Evolutionary conservation across 1,140 invertebrate genomes (phyloP).

Genomic region (Ectropis grisescens): DNA sequence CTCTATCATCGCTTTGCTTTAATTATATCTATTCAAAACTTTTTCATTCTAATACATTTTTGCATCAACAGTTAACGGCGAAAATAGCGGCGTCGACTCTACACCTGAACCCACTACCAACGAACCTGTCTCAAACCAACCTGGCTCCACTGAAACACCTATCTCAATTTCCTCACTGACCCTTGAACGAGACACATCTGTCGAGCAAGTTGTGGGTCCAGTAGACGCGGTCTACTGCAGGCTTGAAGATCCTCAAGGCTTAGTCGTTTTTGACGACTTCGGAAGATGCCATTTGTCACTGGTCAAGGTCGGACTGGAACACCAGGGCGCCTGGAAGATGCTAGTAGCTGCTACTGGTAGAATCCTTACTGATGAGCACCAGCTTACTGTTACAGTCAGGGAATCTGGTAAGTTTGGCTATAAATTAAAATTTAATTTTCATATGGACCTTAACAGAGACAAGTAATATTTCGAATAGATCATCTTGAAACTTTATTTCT

Average conservation of each 20-base stretch:
- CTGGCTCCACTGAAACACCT: conserved; percentile 12
- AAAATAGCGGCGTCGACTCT: too few species aligned
- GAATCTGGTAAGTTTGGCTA: conserved; percentile 24
- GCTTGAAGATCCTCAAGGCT: conserved; percentile 13
- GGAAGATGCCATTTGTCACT: conserved; percentile 34
- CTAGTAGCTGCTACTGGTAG: conserved; percentile 24
- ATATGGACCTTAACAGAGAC: too few species aligned
- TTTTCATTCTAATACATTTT: too few species aligned
- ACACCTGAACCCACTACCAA: too few species aligned
- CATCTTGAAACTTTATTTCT: too few species aligned
- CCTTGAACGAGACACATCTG: too few species aligned
- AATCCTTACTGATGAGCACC: conserved; percentile 19
- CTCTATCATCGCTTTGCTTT: too few species aligned
- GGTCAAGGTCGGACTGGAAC: conserved; percentile 19
- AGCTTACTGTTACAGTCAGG: conserved; percentile 19
- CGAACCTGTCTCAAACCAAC: conserved; percentile 7
- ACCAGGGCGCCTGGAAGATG: conserved; percentile 35
- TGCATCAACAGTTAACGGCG: too few species aligned
- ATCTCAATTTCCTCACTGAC: too few species aligned
- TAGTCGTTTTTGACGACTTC: conserved; percentile 30
- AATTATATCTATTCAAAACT: too few species aligned
- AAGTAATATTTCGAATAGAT: too few species aligned
- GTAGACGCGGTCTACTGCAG: conserved; percentile 37
- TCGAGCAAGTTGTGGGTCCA: conserved; percentile 22
- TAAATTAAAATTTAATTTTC: conserved; percentile 10